These are phyloP conservation scores for Tetragonula carbonaria DNA, from an alignment of 2,888 invertebrate species.

Conservation along the genomic window DNA sequence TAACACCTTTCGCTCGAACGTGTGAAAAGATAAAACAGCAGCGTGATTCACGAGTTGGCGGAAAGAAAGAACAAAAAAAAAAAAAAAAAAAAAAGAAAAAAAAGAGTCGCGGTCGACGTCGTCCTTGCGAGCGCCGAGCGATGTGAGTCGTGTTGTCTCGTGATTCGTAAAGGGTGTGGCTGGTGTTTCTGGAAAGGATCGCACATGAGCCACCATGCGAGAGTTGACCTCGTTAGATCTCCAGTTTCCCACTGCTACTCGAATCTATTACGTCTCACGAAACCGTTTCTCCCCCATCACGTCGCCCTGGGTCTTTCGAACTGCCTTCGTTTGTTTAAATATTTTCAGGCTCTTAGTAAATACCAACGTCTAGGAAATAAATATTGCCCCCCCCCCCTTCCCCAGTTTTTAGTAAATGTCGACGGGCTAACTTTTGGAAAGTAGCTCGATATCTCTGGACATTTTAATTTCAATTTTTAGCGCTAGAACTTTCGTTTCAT, in stretches of 20 bases:
- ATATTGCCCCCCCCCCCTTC: no score
- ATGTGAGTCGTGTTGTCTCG: constrained; percentile 32
- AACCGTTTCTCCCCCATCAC: constrained; percentile 28
- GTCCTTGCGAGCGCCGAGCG: constrained; percentile 48
- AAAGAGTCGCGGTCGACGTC: constrained; percentile 11
- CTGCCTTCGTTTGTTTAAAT: neutral
- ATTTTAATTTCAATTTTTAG: no score
- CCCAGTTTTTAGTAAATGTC: no score
- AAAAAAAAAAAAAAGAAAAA: neutral
- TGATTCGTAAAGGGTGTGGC: constrained; percentile 59
- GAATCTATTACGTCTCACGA: constrained; percentile 35
- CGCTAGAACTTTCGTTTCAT: no score
- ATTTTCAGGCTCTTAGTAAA: neutral
- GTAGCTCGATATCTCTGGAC: no score
- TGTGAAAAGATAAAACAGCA: constrained; percentile 29
- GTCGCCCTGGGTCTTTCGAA: constrained; percentile 13
- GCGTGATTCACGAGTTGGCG: constrained; percentile 26
- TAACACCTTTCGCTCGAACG: constrained; percentile 30
- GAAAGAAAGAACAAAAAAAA: no score
- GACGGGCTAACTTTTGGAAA: no score
- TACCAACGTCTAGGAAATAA: no score
- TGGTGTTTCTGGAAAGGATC: constrained; percentile 54
- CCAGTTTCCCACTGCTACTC: constrained; percentile 60
- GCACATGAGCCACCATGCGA: constrained; percentile 40
- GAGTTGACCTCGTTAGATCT: constrained; percentile 45